Evolutionary conservation across 2,797 vertebrate genomes (phyloP), one percentile per base, ranked within the genome.

Genomic region (Rhinella marina): DNA sequence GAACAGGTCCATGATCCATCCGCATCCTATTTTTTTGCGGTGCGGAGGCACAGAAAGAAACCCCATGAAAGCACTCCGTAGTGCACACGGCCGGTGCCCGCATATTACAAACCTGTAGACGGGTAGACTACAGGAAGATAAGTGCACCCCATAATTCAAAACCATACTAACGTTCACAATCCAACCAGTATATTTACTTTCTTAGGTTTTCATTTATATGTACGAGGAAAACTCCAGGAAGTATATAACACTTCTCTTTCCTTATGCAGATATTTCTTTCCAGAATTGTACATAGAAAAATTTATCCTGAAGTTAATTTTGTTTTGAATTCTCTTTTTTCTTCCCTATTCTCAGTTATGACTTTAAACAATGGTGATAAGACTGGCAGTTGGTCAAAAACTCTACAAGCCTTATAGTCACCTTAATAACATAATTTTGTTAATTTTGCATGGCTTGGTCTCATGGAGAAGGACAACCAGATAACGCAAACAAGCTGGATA

Each of bases 391-490:
- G 7, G 16, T 14, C 11, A 48, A 27, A n/a, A 77, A 64, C 5
- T 77, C 2, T 41, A 56, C 0, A 61, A 17, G n/a, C 25, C 11
- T 61, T 48, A 13, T 61, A 25, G 17, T 41, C 29, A 50, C 61
- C 16, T 5, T 59, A 19, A 85, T 32, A 16, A 50, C 17, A 52
- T 23, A 10, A 76, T n/a, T 62, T 48, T 77, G 75, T 62, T 41
- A 48, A 85, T 77, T 85, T 77, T 78, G 4, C 7, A 78, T 76
- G 27, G 57, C 1, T 66, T 85, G 84, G n/a, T 98, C 97, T 90
- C 88, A 97, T 82, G 97, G 97, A 79, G 98, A 99, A 7, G 95
- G 96, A 78, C 96, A 96, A 57, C 94, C 94, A 14, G 98, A 99
- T 66, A 97, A 98, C 0, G 90, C 96, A 86, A 97, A 97, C 7